phyloP scores from a whole-genome alignment of 2,113 vertebrate genomes.

The Takifugu bimaculatus region DNA sequence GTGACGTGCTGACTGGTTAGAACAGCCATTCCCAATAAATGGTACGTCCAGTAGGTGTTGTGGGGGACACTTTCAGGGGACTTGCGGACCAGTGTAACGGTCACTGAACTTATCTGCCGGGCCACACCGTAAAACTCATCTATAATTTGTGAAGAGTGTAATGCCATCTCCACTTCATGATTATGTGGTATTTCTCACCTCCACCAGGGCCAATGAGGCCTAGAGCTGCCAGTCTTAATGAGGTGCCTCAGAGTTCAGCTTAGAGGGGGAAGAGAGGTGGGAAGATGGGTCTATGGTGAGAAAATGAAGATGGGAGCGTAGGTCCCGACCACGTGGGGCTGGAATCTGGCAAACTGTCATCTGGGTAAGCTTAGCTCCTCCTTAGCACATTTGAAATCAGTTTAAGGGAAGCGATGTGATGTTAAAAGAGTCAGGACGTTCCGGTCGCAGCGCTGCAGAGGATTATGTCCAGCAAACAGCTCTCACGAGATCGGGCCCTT shows the following conservation, averaged over 20 bases:
- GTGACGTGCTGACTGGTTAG: conserved; percentile 21
- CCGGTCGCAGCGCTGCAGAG: conserved; percentile 41
- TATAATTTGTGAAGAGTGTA: conserved; percentile 80
- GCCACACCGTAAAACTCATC: conserved; percentile 70
- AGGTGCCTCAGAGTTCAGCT: conserved; percentile 67
- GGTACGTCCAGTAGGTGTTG: conserved; percentile 8
- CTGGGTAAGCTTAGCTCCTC: neutral
- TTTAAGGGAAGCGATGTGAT: conserved; percentile 29
- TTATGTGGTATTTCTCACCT: conserved; percentile 79
- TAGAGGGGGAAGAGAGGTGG: conserved; percentile 30
- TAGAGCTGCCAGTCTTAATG: conserved; percentile 66
- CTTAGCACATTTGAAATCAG: neutral
- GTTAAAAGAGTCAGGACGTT: conserved; percentile 55
- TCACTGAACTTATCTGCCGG: conserved; percentile 59
- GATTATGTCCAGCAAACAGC: conserved; percentile 51
- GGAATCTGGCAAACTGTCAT: neutral
- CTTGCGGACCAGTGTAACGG: conserved; percentile 61
- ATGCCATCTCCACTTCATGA: conserved; percentile 77
- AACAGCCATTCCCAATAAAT: conserved; percentile 27
- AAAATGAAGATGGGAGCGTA: conserved; percentile 4
- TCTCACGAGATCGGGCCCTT: conserved; percentile 47
- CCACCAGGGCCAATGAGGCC: conserved; percentile 66
- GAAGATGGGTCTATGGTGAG: conserved; percentile 18
- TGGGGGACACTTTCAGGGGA: conserved; percentile 4
- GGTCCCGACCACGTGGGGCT: neutral